A percentile compares a stretch with the other conserved stretches of the same genome.
phyloP scores from a whole-genome alignment of 2,113 vertebrate genomes.

The Recurvirostra avosetta region DNA sequence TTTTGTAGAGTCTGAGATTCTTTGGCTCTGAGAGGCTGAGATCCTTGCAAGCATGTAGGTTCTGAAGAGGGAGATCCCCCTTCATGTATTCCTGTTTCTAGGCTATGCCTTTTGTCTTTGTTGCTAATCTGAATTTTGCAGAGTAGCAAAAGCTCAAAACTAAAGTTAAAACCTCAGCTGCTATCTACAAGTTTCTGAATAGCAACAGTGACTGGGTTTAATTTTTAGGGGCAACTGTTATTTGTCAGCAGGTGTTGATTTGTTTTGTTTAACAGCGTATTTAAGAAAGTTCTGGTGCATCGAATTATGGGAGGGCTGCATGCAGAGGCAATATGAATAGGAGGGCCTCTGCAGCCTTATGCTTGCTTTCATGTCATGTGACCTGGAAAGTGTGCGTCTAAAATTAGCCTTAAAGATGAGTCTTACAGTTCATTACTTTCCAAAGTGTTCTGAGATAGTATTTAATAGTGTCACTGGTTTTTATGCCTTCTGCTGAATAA shows the following conservation, averaged over 20 bases:
- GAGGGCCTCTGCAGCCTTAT: background rate
- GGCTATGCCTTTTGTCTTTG: background rate
- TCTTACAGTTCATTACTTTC: background rate
- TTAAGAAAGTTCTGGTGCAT: background rate
- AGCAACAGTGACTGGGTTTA: background rate
- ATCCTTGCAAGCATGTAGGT: background rate
- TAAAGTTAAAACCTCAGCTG: background rate
- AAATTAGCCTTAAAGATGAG: background rate
- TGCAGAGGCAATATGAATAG: background rate
- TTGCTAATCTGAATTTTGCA: background rate
- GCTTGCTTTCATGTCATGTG: background rate
- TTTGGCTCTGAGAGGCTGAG: background rate
- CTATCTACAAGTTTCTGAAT: background rate
- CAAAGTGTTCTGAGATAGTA: background rate
- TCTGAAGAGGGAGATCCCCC: background rate
- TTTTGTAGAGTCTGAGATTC: background rate
- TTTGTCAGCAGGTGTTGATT: background rate
- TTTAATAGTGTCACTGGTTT: background rate
- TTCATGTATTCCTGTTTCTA: background rate
- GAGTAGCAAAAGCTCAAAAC: background rate
- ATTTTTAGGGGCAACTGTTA: background rate
- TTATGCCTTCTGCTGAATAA: background rate
- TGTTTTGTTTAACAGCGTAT: background rate
- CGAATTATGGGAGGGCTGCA: background rate
- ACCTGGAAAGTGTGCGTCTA: background rate